Conservation (phyloP, 2,888 invertebrate species). For the Malacosoma neustria region DNA sequence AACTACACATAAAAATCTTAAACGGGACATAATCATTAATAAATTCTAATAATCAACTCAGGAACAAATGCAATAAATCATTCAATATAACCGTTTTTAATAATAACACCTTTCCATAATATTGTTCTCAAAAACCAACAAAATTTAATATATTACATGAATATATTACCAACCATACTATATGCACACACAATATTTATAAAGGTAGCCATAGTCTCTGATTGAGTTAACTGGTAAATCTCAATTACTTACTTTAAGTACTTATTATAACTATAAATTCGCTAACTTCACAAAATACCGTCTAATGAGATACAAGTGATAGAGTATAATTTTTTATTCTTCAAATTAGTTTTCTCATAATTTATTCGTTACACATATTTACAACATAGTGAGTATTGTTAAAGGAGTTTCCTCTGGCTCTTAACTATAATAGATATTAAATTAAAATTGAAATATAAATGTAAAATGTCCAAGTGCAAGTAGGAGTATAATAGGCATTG, state of each 20-base stretch:
- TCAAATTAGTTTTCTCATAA: slow-evolving; percentile 44
- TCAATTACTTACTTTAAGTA: slow-evolving; percentile 54
- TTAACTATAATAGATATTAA: slow-evolving; percentile 5
- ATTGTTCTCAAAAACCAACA: slow-evolving; percentile 56
- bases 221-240: slow-evolving; percentile 67
- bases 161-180: slow-evolving; percentile 65
- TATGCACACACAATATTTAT: slow-evolving; percentile 55
- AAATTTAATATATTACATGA: slow-evolving; percentile 62
- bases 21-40: slow-evolving; percentile 54
- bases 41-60: slow-evolving; percentile 73
- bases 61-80: slow-evolving; percentile 74
- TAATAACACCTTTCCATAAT: slow-evolving; percentile 55
- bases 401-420: slow-evolving; percentile 39
- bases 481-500: neutral
- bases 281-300: slow-evolving; percentile 68
- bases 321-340: slow-evolving; percentile 62
- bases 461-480: neutral
- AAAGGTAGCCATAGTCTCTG: slow-evolving; percentile 67
- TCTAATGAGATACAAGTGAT: slow-evolving; percentile 74
- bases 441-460: neutral
- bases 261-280: slow-evolving; percentile 68
- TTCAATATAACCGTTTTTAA: slow-evolving; percentile 49
- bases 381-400: slow-evolving; percentile 68
- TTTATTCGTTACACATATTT: slow-evolving; percentile 49
- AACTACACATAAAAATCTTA: slow-evolving; percentile 53